Base-by-base conservation (phyloP, 1,140 invertebrate genomes). In the Bicyclus anynana region DNA sequence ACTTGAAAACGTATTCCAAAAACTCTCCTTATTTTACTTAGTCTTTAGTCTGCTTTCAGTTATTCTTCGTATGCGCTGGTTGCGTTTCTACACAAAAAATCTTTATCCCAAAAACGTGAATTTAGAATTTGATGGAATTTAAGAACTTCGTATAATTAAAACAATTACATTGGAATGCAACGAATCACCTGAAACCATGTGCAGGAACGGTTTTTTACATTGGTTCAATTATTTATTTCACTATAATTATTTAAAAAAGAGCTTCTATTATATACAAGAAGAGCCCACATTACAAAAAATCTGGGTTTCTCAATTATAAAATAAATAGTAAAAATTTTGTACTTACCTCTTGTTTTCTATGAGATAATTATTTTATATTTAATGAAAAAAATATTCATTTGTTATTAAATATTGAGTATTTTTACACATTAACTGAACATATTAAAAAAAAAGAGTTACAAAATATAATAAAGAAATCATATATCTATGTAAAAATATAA, bases 391-490 rank as follows among this genome's bases (percentile, higher is more conserved):
- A 74, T 83, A 85, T 84, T 84, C 62, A 74, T 79, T 84, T 84
- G 79, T 83, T 84, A 76, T 72, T 33, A 44, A 44, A 74, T 81
- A 84, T 80, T 79, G 72, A 76, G 72, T 84, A 84, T 87, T 84
- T 87, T 87, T 84, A 84, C 80, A 84, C 77, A 84, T 77, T 77
- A 82, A 79, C 77, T 84, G 76, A 87, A 75, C 80, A 84, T 84
- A 85, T 78, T 77, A 69, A 72, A 74, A 82, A 69, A 75, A 74
- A 74, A 84, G 71, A 75, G 65, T 61, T 71, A 75, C 67, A 72
- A 74, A 76, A 74, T 77, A 80, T 80, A 75, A 77, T 63, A 72
- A 58, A 62, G 18, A 17, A 60, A 73, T 69, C 66, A 67, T 78
- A 78, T 81, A 80, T 81, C 68, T 77, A 78, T 78, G 67, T 80